Conservation (phyloP, 2,797 vertebrate species). For the Anguilla anguilla region DNA sequence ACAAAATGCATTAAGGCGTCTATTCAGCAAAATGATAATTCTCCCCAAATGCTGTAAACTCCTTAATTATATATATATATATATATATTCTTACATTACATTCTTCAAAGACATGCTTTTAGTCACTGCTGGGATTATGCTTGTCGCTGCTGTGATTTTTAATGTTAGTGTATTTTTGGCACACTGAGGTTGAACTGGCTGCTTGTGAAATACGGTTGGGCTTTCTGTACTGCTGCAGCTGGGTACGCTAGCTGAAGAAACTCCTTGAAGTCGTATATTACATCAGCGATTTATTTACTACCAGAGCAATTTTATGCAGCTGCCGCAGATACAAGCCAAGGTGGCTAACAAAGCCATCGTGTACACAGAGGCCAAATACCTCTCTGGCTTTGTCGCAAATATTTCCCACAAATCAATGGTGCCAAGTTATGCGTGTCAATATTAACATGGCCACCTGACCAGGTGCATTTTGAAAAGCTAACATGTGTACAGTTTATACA, state of each 20-base stretch:
- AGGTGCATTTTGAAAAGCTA: no score
- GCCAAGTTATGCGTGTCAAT: background rate
- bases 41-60: background rate
- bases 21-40: background rate
- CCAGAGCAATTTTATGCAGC: background rate
- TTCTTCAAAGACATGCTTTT: background rate
- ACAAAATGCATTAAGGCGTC: conserved; percentile 2
- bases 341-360: background rate
- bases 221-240: background rate
- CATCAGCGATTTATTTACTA: background rate
- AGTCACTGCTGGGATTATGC: background rate
- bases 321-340: background rate
- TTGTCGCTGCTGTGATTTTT: background rate
- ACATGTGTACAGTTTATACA: background rate
- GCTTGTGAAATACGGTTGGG: background rate
- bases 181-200: background rate
- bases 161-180: background rate
- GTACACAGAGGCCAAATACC: background rate
- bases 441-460: background rate
- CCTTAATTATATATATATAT: background rate
- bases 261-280: background rate
- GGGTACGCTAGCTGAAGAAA: background rate
- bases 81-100: background rate
- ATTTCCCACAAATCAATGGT: background rate
- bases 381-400: background rate